Evolutionary conservation across 2,797 vertebrate species (phyloP).

Genomic region (Hoplostethus atlanticus): DNA sequence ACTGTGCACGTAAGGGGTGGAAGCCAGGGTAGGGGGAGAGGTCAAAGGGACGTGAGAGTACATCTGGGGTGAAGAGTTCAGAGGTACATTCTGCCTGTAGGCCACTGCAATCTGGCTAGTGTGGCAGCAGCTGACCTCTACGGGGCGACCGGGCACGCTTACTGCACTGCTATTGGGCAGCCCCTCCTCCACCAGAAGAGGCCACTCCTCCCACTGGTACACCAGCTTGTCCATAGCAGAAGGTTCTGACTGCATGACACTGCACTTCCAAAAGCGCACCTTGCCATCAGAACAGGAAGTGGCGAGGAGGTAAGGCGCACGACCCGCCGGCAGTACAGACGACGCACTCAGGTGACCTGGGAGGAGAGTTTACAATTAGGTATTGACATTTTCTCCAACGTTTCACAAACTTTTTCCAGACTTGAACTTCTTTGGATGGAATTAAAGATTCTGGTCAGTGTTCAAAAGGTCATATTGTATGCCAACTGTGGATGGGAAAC

Average conservation of each 20-base stretch:
- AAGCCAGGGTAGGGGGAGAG: constrained; percentile 62
- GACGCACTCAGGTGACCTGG: constrained; percentile 96
- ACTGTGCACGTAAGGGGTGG: constrained; percentile 57
- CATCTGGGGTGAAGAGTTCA: constrained; percentile 59
- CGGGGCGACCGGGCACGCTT: constrained; percentile 87
- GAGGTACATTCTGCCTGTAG: constrained; percentile 82
- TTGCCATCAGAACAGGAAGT: constrained; percentile 96
- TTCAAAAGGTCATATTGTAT: no score
- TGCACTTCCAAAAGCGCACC: constrained; percentile 96
- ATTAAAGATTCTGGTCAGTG: no score
- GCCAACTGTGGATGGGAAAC: no score
- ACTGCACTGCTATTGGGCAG: constrained; percentile 88
- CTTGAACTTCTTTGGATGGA: neutral
- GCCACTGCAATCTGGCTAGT: constrained; percentile 95
- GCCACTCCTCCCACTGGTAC: constrained; percentile 97
- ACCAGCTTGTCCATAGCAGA: constrained; percentile 56
- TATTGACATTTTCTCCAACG: neutral
- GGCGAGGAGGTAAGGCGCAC: constrained; percentile 95
- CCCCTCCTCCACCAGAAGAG: constrained; percentile 91
- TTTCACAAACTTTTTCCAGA: neutral
- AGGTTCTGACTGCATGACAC: constrained; percentile 66
- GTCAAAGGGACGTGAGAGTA: constrained; percentile 46
- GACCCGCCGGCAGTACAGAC: constrained; percentile 92
- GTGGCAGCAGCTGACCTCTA: constrained; percentile 96
- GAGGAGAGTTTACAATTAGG: constrained; percentile 38